A percentile compares a stretch with the other conserved stretches of the same genome.
phyloP scores from a whole-genome alignment of 1,140 invertebrate genomes.

The Coenobita brevimanus region DNA sequence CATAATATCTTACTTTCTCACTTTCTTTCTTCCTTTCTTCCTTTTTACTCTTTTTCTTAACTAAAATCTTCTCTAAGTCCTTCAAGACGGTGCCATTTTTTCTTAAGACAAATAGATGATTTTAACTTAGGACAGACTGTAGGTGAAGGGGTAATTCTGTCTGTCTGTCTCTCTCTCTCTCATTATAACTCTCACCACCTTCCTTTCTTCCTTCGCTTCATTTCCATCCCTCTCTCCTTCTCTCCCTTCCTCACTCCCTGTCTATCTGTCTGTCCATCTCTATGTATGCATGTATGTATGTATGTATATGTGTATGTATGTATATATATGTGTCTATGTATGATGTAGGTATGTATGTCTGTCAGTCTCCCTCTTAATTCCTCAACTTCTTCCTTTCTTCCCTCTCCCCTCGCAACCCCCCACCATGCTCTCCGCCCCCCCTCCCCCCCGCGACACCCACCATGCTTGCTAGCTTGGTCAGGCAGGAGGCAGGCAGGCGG shows the following conservation, averaged over 20 bases:
- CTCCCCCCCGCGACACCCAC: background rate
- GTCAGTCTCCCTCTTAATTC: no score
- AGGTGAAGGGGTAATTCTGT: background rate
- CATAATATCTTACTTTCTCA: no score
- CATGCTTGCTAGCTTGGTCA: background rate
- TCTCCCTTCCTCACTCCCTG: background rate
- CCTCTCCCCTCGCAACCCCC: background rate
- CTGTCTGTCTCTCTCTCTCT: no score
- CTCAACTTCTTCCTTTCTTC: background rate
- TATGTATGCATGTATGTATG: constrained; percentile 10
- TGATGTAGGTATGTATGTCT: no score
- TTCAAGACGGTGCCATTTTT: no score
- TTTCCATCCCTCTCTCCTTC: background rate
- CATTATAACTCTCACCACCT: background rate
- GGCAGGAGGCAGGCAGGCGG: background rate
- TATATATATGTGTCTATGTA: background rate
- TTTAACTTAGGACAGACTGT: no score
- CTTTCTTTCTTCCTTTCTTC: no score
- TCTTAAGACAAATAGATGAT: no score
- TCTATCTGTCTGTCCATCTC: background rate
- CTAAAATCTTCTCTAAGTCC: no score
- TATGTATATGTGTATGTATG: constrained; percentile 11
- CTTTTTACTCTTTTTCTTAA: no score
- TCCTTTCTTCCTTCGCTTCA: background rate
- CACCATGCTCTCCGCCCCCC: no score